phyloP scores from a whole-genome alignment of 2,797 vertebrate genomes.

The Valencia hispanica region DNA sequence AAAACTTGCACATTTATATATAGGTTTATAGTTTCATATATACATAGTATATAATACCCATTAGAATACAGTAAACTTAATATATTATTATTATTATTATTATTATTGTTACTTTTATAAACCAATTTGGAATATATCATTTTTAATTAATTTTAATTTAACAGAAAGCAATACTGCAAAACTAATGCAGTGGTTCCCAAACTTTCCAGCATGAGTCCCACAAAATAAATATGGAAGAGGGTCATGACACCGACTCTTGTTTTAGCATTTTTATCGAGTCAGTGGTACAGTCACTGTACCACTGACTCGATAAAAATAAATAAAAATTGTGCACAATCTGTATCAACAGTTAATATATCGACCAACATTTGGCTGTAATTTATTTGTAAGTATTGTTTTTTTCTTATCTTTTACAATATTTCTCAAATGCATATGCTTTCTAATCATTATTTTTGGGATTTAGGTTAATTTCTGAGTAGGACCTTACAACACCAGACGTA shows the following conservation, averaged over 20 bases:
- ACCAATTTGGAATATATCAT: not conserved
- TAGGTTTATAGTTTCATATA: not conserved
- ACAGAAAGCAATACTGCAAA: not conserved
- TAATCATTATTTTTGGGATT: not conserved
- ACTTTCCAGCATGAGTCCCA: not conserved
- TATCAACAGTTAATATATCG: too few relatives aligned
- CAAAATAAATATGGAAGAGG: not conserved
- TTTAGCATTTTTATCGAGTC: not conserved
- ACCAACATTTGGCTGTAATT: not conserved
- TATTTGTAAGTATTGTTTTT: not conserved
- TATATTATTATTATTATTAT: too few relatives aligned
- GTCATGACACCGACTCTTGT: not conserved
- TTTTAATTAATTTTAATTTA: not conserved
- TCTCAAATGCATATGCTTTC: not conserved
- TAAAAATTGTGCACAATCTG: too few relatives aligned
- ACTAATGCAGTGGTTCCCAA: not conserved
- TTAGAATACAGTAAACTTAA: not conserved
- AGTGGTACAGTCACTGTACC: too few relatives aligned
- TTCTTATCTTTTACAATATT: not conserved
- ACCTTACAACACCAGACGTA: not conserved
- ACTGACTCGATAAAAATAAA: too few relatives aligned
- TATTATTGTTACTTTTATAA: not conserved
- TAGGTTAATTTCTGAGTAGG: not conserved
- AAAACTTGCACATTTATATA: not conserved
- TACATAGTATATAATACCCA: not conserved